Conservation (phyloP, 2,113 vertebrate genomes). For the Hylia prasina region DNA sequence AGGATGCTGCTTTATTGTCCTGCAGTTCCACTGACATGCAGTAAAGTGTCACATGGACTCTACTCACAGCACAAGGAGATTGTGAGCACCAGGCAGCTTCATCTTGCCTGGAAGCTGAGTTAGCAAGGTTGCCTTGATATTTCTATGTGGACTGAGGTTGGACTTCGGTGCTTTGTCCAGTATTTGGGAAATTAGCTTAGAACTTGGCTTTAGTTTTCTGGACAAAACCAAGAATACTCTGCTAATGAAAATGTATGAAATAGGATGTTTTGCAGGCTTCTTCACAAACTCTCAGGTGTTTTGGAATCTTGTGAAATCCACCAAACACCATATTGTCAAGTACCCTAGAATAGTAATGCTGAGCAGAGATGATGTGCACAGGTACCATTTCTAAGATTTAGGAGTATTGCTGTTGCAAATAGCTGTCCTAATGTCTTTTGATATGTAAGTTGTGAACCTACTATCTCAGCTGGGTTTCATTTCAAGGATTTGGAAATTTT, state of each 20-base stretch:
- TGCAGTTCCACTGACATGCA: accelerated
- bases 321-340: background rate
- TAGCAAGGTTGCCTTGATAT: background rate
- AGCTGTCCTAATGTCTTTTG: background rate
- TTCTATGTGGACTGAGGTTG: background rate
- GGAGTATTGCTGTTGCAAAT: background rate
- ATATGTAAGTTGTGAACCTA: background rate
- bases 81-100: background rate
- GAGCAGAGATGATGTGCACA: background rate
- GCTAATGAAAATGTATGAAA: background rate
- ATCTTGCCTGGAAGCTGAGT: background rate
- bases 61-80: background rate
- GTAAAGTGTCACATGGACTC: background rate
- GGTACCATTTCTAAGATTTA: background rate
- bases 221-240: background rate
- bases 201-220: background rate
- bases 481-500: background rate
- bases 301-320: background rate
- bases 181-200: background rate
- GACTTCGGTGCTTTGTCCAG: background rate
- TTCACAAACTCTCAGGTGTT: background rate
- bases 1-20: background rate
- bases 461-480: background rate
- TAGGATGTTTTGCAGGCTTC: background rate
- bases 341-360: background rate